These are phyloP conservation scores for Coelopa pilipes DNA, from an alignment of 2,888 invertebrate species.

Conservation along the genomic window DNA sequence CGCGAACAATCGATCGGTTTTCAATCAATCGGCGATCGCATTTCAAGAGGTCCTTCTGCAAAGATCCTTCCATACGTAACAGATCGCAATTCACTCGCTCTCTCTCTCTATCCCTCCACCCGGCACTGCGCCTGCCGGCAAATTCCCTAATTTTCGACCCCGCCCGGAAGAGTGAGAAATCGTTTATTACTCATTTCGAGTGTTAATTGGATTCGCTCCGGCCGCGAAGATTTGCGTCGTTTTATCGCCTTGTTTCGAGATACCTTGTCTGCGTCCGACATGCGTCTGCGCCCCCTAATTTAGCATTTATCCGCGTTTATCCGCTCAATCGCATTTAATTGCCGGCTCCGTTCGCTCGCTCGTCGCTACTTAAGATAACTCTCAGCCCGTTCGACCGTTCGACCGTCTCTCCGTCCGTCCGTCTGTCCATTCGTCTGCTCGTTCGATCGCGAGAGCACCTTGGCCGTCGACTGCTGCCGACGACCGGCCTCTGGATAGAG, in stretches of 20 bases:
- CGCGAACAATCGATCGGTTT: not conserved
- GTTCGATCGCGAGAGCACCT: too few relatives aligned
- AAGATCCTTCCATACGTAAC: not conserved
- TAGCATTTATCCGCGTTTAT: constrained; percentile 38
- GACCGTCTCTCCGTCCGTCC: not conserved
- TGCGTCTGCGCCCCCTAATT: constrained; percentile 33
- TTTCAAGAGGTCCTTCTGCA: not conserved
- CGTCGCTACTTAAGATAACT: constrained; percentile 55
- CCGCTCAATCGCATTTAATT: constrained; percentile 47
- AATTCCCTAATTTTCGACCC: too few relatives aligned
- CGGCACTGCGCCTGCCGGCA: too few relatives aligned
- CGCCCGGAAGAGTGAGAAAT: not conserved
- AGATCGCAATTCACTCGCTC: too few relatives aligned
- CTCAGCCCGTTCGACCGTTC: constrained; percentile 30
- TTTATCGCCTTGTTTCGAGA: constrained; percentile 31
- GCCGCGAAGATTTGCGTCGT: constrained; percentile 16
- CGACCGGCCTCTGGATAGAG: too few relatives aligned
- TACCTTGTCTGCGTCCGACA: constrained; percentile 33
- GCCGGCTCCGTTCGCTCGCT: constrained; percentile 30
- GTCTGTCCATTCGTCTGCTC: constrained; percentile 17
- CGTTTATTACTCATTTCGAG: constrained; percentile 15
- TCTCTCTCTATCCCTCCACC: too few relatives aligned
- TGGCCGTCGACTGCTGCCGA: too few relatives aligned
- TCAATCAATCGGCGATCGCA: constrained; percentile 45
- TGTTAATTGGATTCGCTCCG: constrained; percentile 38